Evolutionary conservation across 2,888 invertebrate genomes (phyloP).

Genomic region (Hypomecis punctinalis): DNA sequence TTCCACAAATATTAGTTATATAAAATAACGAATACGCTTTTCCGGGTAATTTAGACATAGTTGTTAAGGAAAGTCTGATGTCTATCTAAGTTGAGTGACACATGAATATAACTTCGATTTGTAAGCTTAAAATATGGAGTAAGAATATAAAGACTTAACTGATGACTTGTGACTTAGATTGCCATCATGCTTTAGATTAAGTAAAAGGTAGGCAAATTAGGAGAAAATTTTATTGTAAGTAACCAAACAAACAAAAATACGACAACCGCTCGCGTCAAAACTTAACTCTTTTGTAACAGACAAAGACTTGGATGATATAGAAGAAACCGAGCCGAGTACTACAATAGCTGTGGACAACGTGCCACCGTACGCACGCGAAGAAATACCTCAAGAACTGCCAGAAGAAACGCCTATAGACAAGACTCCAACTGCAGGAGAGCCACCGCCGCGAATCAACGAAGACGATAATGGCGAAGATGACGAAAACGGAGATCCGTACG

Average conservation of each 20-base stretch:
- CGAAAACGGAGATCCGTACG: constrained; percentile 23
- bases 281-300: constrained; percentile 65
- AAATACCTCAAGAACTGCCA: constrained; percentile 37
- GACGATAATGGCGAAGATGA: constrained; percentile 27
- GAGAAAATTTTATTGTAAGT: neutral
- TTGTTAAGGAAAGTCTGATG: neutral
- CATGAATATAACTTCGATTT: neutral
- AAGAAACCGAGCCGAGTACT: constrained; percentile 66
- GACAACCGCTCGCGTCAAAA: constrained; percentile 74
- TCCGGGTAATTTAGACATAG: neutral
- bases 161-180: too few relatives aligned
- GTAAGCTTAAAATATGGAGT: too few relatives aligned
- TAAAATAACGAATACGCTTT: constrained; percentile 21
- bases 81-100: neutral
- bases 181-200: too few relatives aligned
- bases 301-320: constrained; percentile 73
- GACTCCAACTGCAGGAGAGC: constrained; percentile 30
- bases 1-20: neutral
- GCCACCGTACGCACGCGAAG: constrained; percentile 36
- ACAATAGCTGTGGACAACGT: constrained; percentile 49
- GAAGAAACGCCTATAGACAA: constrained; percentile 35
- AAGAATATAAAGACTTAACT: too few relatives aligned
- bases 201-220: neutral
- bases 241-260: constrained; percentile 62
- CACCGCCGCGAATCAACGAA: constrained; percentile 25